These are phyloP conservation scores for Elysia crispata DNA, from an alignment of 2,888 invertebrate species.

Conservation along the genomic window DNA sequence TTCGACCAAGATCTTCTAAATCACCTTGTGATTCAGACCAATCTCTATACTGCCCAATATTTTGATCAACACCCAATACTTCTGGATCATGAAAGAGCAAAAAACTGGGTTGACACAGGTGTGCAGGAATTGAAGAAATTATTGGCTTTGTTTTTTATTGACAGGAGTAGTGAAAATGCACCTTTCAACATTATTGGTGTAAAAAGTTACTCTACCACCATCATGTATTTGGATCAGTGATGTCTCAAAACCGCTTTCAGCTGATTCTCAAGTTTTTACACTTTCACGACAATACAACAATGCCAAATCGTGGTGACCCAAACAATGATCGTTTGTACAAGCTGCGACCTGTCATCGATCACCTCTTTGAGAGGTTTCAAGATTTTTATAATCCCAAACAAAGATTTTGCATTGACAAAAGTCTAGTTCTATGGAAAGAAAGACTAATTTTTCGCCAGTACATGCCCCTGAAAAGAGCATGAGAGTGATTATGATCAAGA, in stretches of 20 bases:
- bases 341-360: conserved; percentile 50
- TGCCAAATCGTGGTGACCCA: conserved; percentile 34
- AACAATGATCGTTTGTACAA: conserved; percentile 50
- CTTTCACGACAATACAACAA: conserved; percentile 51
- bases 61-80: no score
- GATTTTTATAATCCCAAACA: conserved; percentile 10
- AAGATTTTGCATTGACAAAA: conserved; percentile 28
- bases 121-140: no score
- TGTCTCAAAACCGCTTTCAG: conserved; percentile 29
- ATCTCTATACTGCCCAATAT: no score
- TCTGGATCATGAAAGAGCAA: no score
- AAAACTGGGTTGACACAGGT: no score
- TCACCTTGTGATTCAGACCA: no score
- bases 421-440: conserved; percentile 35
- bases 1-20: no score
- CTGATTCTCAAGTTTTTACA: conserved; percentile 49
- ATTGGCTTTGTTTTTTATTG: no score
- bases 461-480: conserved; percentile 36
- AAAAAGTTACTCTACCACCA: not conserved
- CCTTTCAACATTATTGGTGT: conserved; percentile 26
- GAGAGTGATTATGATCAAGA: conserved; percentile 1
- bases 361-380: conserved; percentile 41
- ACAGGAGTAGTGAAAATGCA: conserved; percentile 29
- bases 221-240: conserved; percentile 19
- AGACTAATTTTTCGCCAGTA: conserved; percentile 28